A percentile compares a stretch with the other conserved stretches of the same genome.
These are phyloP conservation scores for Cercopithecus neglectus DNA, from an alignment of 2,797 vertebrate genomes.

Conservation along the genomic window DNA sequence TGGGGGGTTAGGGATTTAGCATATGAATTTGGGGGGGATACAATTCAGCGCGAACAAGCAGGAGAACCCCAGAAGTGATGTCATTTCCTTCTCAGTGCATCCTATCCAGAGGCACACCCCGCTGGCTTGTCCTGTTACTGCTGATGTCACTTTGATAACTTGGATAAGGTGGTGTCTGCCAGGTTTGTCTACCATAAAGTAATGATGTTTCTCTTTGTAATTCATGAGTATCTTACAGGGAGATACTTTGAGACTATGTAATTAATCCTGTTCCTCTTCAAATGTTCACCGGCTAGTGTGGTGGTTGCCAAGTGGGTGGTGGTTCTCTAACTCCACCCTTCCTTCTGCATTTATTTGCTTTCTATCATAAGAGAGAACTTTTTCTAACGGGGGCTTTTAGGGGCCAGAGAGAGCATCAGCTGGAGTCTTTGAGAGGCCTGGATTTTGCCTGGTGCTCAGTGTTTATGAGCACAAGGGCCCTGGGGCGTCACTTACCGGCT, in stretches of 20 bases:
- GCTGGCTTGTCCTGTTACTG: background rate
- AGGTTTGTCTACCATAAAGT: too few species aligned
- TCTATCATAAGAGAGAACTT: background rate
- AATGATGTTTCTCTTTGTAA: background rate
- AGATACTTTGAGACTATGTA: background rate
- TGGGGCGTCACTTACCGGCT: background rate
- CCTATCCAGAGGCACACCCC: rapidly evolving
- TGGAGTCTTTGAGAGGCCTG: background rate
- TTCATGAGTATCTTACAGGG: background rate
- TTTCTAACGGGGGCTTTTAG: background rate
- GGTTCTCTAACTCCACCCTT: background rate
- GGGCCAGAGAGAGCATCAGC: background rate
- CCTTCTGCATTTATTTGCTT: background rate
- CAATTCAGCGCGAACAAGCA: background rate
- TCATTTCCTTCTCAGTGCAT: background rate
- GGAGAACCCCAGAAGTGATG: background rate
- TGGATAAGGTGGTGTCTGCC: too few species aligned
- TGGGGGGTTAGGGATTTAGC: background rate
- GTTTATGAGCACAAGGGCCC: background rate
- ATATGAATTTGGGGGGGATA: too few species aligned
- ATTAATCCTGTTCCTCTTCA: background rate
- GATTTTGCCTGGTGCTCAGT: background rate
- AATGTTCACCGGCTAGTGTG: background rate
- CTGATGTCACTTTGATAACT: too few species aligned
- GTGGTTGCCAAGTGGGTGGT: background rate